Base-by-base conservation (phyloP, 2,113 vertebrate genomes). In the Oplegnathus fasciatus region DNA sequence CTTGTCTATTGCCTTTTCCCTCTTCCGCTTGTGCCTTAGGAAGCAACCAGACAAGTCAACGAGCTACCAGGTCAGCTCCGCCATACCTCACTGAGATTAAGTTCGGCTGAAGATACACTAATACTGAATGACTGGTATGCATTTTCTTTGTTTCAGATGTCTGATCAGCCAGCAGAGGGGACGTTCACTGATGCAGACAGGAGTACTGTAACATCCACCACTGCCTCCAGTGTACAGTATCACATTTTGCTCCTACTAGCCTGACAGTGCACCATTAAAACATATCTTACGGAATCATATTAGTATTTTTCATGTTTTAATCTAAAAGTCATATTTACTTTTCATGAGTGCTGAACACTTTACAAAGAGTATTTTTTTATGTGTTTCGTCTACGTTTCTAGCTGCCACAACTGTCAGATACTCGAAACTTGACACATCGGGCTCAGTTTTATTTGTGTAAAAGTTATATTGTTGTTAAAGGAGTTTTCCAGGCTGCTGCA, bases 201-300 rank as follows among this genome's bases (percentile, higher is more conserved):
- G 14, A 98, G 94, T 90, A 96, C 97, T 0, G 94, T 96, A 8
- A 96, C 97, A 14, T 97, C 97, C 83, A 97, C 96, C 0, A 97
- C 97, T 18, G 97, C 97, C 80, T 98, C 97, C 72, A 98, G 94
- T 26, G 98, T 99, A 96, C 76, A 80, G 88, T 80, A 83, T 40
- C 55, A 61, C 9, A n/a, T 75, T 64, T 46, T 58, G 32, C 10
- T 34, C 8, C 6, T 58, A 9, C 72, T 71, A 60, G 17, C 22
- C 40, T 32, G 2, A 60, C 64, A 67, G 5, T 34, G 58, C 37
- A 46, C 4, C 10, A 67, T 6, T 17, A 50, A 11, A 66, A 50
- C 44, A 62, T 34, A 77, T 15, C 6, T 28, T 8, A 37, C 2
- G 17, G 28, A 28, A 37, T 28, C 5, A 52, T 55, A 14, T 8